phyloP scores from a whole-genome alignment of 2,113 vertebrate species.

The Dolichotis patagonum region DNA sequence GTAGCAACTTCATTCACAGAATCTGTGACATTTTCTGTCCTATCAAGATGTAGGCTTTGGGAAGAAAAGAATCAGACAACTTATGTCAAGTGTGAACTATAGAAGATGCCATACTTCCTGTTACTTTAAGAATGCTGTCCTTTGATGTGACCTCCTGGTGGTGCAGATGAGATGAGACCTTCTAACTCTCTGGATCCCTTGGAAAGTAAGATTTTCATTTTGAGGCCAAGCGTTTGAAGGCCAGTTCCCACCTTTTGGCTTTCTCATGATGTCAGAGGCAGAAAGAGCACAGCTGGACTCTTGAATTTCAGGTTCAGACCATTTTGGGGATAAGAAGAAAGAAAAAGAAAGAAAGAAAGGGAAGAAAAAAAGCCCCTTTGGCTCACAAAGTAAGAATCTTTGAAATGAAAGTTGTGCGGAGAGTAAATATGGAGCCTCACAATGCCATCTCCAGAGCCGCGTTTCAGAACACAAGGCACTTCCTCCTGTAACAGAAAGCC shows the following conservation, averaged over 20 bases:
- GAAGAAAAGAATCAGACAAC: background rate
- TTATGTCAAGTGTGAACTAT: background rate
- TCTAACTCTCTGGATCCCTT: constrained; percentile 16
- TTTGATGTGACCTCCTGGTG: constrained; percentile 4
- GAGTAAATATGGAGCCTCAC: constrained; percentile 62
- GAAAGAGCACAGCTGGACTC: constrained; percentile 79
- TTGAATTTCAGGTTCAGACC: constrained; percentile 73
- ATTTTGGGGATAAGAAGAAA: constrained; percentile 74
- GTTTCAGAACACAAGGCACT: constrained; percentile 66
- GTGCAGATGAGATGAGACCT: background rate
- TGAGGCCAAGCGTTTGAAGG: constrained; percentile 64
- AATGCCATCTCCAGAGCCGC: constrained; percentile 16
- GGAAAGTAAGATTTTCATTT: constrained; percentile 44
- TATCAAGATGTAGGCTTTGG: background rate
- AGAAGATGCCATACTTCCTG: background rate
- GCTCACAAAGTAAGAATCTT: constrained; percentile 76
- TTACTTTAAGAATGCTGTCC: background rate
- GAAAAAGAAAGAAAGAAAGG: background rate
- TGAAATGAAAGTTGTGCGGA: constrained; percentile 68
- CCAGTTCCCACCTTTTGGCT: constrained; percentile 58
- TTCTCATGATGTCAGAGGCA: constrained; percentile 74
- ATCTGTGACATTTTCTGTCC: background rate
- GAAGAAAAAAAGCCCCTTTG: constrained; percentile 20
- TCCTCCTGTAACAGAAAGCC: constrained; percentile 70
- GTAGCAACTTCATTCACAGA: background rate